phyloP scores from a whole-genome alignment of 2,113 vertebrate species.

The Toxotes chatareus region DNA sequence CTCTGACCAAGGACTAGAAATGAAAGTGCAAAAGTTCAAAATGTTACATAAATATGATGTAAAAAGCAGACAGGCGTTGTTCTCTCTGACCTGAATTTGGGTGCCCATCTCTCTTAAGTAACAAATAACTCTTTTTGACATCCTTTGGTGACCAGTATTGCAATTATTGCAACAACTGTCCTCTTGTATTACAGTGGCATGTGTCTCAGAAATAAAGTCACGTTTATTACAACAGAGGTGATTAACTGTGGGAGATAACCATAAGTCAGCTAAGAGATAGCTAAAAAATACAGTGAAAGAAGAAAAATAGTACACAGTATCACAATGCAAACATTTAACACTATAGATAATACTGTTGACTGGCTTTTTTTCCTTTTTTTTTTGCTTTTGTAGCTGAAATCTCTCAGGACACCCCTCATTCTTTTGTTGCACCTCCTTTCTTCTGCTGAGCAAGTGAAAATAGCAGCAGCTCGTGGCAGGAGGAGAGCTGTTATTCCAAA shows the following conservation, averaged over 20 bases:
- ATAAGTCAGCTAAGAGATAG: background rate
- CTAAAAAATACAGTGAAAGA: background rate
- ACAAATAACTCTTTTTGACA: background rate
- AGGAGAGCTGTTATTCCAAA: slow-evolving; percentile 17
- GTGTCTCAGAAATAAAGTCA: background rate
- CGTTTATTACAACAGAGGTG: background rate
- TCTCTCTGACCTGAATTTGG: background rate
- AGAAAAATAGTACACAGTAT: background rate
- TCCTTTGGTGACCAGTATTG: background rate
- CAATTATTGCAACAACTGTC: background rate
- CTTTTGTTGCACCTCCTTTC: slow-evolving; percentile 29
- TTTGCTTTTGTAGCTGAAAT: slow-evolving; percentile 17
- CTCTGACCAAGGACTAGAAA: background rate
- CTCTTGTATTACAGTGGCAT: background rate
- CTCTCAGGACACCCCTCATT: slow-evolving; percentile 32
- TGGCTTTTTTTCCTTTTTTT: background rate
- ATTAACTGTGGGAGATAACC: background rate
- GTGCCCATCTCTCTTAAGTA: background rate
- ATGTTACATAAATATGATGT: background rate
- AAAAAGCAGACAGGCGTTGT: background rate
- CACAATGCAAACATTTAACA: background rate
- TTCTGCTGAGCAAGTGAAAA: slow-evolving; percentile 16
- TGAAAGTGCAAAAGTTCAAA: background rate
- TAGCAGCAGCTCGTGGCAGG: slow-evolving; percentile 8
- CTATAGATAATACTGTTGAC: background rate